phyloP scores from a whole-genome alignment of 1,140 invertebrate species.

The Pinna nobilis region DNA sequence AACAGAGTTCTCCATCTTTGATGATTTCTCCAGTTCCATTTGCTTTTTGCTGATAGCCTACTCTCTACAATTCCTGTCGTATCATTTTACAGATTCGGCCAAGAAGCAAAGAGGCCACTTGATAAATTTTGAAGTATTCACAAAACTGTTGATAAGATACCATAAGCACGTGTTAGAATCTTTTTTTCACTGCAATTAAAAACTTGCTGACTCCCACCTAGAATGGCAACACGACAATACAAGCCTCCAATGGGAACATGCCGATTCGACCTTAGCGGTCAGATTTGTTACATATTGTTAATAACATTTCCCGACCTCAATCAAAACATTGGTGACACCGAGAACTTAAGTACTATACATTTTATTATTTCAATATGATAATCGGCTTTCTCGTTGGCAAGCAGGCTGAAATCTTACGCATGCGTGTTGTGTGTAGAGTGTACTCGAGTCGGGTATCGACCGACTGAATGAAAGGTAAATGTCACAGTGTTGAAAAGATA shows the following conservation, averaged over 20 bases:
- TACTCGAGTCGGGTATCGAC: too few relatives aligned
- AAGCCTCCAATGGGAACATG: neutral
- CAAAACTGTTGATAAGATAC: constrained; percentile 7
- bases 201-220: neutral
- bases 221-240: neutral
- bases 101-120: neutral
- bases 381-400: constrained; percentile 28
- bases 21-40: neutral
- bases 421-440: too few relatives aligned
- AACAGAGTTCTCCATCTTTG: neutral
- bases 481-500: too few relatives aligned
- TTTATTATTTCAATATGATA: constrained; percentile 22
- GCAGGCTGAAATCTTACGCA: constrained; percentile 3
- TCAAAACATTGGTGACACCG: neutral
- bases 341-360: constrained; percentile 7
- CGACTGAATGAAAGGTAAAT: too few relatives aligned
- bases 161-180: neutral
- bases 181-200: constrained; percentile 5
- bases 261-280: neutral
- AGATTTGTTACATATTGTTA: neutral
- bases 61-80: neutral
- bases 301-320: neutral
- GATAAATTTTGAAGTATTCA: constrained; percentile 3
- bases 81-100: constrained; percentile 3
- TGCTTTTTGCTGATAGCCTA: neutral